These are phyloP conservation scores for Arbacia lixula DNA, from an alignment of 53 echinoderm and acorn worm species.

Conservation along the genomic window DNA sequence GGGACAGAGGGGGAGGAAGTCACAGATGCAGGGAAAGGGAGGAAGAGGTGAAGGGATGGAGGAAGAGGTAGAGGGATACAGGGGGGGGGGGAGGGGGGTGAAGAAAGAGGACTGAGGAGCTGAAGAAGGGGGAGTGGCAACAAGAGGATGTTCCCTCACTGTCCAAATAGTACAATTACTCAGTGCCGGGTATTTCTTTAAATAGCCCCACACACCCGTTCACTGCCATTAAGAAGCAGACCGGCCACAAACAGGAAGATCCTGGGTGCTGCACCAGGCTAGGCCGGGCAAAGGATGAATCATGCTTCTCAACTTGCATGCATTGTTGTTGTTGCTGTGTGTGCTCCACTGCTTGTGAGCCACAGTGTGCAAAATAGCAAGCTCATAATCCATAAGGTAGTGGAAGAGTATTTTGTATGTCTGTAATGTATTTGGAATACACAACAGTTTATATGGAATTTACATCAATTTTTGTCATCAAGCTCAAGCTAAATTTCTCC, in stretches of 20 bases:
- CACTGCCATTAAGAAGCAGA: too few relatives aligned
- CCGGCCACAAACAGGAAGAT: constrained; percentile 40
- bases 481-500: too few relatives aligned
- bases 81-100: neutral
- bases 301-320: too few relatives aligned
- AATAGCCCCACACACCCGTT: constrained; percentile 26
- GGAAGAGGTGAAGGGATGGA: neutral
- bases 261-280: too few relatives aligned
- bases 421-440: too few relatives aligned
- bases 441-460: too few relatives aligned
- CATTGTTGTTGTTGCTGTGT: too few relatives aligned
- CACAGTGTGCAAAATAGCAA: too few relatives aligned
- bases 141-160: constrained; percentile 41
- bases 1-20: neutral
- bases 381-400: too few relatives aligned
- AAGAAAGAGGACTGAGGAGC: neutral
- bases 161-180: constrained; percentile 56
- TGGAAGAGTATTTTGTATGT: too few relatives aligned
- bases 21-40: neutral
- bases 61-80: neutral
- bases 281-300: constrained; percentile 26
- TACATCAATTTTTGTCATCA: too few relatives aligned
- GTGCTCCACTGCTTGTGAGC: too few relatives aligned
- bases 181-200: constrained; percentile 29
- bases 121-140: neutral